Base-by-base conservation (phyloP, 2,888 invertebrate species). In the Plebejus anna region DNA sequence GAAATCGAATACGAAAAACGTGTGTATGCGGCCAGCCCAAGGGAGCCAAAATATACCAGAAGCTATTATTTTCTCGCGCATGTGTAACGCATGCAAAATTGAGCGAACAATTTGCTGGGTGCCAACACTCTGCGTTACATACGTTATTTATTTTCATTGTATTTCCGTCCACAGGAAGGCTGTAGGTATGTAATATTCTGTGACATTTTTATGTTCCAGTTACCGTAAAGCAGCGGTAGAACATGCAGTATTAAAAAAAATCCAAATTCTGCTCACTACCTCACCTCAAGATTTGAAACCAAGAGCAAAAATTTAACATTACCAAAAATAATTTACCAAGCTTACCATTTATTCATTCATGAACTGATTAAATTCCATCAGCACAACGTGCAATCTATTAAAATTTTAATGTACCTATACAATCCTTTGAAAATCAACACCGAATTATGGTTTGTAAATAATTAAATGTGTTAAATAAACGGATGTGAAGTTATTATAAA, bases 381-480 rank as follows among this genome's bases (percentile, higher is more conserved):
- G 28, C 61, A 59, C 28, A 66, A 36, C 32, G 66, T 28, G 22
- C 32, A 66, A 66, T 16, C 13, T 1, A 36, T 66, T 66, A 13
- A 32, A 66, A 36, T 32, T 32, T 66, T 66, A 36, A 32, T 32
- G 32, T 13, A 32, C 42, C 4, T 5, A 0, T 47, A 32, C 32
- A 59, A 28, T 32, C 32, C 66, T 36, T 66, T 66, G 66, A 66
- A 36, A 66, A 66, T 36, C 32, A 66, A 66, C 66, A 9, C 4
- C 32, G 13, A 66, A 32, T 66, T 36, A 66, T 32, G 66, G 66
- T 66, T 36, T 66, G 66, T 36, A 36, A 66, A 66, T 66, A 66
- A 66, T 66, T 66, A 36, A 66, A 36, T 66, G 32, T 16, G 32
- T 66, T 66, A 32, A 66, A 36, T 36, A 13, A 66, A 36, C 66